phyloP scores from a whole-genome alignment of 2,113 vertebrate genomes.

The Martes martes region DNA sequence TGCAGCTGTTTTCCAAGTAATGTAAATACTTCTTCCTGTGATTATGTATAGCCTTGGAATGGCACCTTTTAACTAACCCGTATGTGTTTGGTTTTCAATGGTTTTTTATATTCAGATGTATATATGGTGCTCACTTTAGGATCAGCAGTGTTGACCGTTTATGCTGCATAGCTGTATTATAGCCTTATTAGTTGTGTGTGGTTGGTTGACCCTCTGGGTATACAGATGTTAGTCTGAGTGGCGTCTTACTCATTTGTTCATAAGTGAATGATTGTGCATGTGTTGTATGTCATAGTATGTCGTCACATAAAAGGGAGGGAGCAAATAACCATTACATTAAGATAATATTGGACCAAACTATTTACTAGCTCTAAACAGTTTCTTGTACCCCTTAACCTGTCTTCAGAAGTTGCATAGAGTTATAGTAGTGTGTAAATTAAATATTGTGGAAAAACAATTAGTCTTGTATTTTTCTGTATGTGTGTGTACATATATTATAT shows the following conservation, averaged over 20 bases:
- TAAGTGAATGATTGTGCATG: slow-evolving; percentile 93
- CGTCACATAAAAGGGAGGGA: slow-evolving; percentile 82
- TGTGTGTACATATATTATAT: slow-evolving; percentile 72
- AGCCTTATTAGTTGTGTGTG: slow-evolving; percentile 92
- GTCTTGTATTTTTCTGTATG: slow-evolving; percentile 90
- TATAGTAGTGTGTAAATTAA: slow-evolving; percentile 95
- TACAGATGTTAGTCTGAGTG: slow-evolving; percentile 85
- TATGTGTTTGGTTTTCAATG: slow-evolving; percentile 82
- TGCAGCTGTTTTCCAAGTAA: slow-evolving; percentile 93
- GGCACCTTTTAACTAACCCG: slow-evolving; percentile 86
- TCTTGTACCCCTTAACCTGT: slow-evolving; percentile 85
- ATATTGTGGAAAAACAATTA: slow-evolving; percentile 89
- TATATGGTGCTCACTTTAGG: slow-evolving; percentile 94
- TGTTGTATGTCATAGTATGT: slow-evolving; percentile 88
- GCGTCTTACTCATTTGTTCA: slow-evolving; percentile 85
- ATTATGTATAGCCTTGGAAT: slow-evolving; percentile 86
- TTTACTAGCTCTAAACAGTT: slow-evolving; percentile 85
- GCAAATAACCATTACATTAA: slow-evolving; percentile 85
- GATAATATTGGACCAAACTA: slow-evolving; percentile 93
- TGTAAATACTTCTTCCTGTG: slow-evolving; percentile 86
- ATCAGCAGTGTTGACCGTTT: slow-evolving; percentile 88
- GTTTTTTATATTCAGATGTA: slow-evolving; percentile 92
- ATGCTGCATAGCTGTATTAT: slow-evolving; percentile 92
- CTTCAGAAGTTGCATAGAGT: slow-evolving; percentile 92
- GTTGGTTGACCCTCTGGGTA: slow-evolving; percentile 80